phyloP scores from a whole-genome alignment of 2,113 vertebrate genomes.

The Sigmodon hispidus region DNA sequence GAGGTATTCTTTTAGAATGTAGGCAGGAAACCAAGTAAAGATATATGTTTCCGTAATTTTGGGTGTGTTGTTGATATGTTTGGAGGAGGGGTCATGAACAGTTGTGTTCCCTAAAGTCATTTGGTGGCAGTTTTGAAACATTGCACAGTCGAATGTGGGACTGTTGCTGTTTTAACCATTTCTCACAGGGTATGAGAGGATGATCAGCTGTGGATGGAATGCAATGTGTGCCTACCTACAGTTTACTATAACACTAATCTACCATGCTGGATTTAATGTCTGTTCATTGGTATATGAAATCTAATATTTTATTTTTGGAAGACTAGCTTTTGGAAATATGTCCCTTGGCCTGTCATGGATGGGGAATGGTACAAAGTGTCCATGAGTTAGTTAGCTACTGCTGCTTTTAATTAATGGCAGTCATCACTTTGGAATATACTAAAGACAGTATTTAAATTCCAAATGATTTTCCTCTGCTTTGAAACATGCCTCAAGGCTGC shows the following conservation, averaged over 20 bases:
- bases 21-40: neutral
- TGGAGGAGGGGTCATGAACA: neutral
- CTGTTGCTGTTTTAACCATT: neutral
- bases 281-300: constrained; percentile 8
- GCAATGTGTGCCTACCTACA: neutral
- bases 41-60: constrained; percentile 16
- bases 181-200: neutral
- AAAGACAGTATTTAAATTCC: constrained; percentile 57
- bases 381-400: neutral
- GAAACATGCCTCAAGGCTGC: constrained; percentile 36
- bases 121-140: neutral
- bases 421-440: constrained; percentile 37
- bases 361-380: neutral
- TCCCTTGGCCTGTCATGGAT: neutral
- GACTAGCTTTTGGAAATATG: neutral
- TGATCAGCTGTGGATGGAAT: neutral
- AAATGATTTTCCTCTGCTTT: constrained; percentile 42
- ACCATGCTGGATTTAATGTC: neutral
- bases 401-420: neutral
- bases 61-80: neutral
- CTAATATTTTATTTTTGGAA: constrained; percentile 24
- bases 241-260: neutral
- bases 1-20: neutral
- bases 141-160: neutral
- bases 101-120: neutral